Base-by-base conservation (phyloP, 2,888 invertebrate species). In the Proisotoma minuta region DNA sequence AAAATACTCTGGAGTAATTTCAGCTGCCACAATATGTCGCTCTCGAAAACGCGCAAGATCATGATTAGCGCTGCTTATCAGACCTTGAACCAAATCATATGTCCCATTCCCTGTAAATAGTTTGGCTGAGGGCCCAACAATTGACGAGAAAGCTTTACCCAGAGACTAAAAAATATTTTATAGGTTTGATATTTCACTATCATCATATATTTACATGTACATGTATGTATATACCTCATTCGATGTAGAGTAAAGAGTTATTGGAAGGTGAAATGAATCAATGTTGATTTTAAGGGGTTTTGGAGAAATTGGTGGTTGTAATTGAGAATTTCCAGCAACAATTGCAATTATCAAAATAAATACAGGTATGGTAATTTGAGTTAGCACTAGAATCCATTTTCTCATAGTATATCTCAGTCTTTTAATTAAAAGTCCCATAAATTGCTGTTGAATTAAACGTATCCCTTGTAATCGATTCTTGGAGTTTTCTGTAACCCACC, bases 321-420 rank as follows among this genome's bases (percentile, higher is more conserved):
- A 65, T 43, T 23, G 52, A 1, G 49, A 8, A 40, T 72, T 72
- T 28, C 69, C 68, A 5, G 64, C 62, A 20, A 39, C 2, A 28
- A 73, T 70, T 0, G 73, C 66, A 18, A 71, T 15, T 4, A 70
- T 65, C n/a, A 73, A 29, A 12, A 72, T 65, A 8, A 69, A 22
- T 2, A 72, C 57, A 2, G 73, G 73, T 22, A 73, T 63, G 1
- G 70, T 40, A 59, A 73, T 70, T 65, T 73, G 73, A 49, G 66
- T 66, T 5, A 74, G 20, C 57, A 72, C 62, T 12, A 72, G 51
- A 22, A 60, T 56, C 28, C 62, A 59, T 50, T 69, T 71, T 28
- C 72, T 23, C 18, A 69, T 12, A n/a, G 72, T 69, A 51, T 74
- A 74, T n/a, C 65, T 54, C 22, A 54, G 65, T 51, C 70, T 51